phyloP scores from a whole-genome alignment of 2,797 vertebrate species.

The Sebastes wilsoni region DNA sequence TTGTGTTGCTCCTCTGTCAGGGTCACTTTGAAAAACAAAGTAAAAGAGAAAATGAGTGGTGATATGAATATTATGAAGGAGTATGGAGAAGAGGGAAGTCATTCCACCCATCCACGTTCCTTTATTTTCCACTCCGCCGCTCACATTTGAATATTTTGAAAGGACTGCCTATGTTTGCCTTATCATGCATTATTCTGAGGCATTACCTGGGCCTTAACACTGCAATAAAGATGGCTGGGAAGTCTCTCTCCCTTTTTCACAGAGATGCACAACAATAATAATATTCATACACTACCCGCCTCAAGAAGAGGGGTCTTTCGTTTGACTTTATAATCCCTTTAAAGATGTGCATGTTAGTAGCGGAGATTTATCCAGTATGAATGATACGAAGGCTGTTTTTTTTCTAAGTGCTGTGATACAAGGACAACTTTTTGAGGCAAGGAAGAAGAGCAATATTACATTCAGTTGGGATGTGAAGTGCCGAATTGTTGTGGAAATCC shows the following conservation, averaged over 20 bases:
- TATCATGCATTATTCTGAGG: conserved; percentile 86
- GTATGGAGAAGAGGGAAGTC: conserved; percentile 70
- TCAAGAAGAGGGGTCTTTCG: conserved; percentile 53
- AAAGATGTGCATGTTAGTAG: conserved; percentile 58
- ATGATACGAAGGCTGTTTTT: conserved; percentile 26
- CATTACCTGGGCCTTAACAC: conserved; percentile 79
- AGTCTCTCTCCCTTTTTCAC: conserved; percentile 70
- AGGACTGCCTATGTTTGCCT: conserved; percentile 85
- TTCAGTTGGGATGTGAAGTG: not conserved
- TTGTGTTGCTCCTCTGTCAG: conserved; percentile 35
- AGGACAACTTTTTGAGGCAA: conserved; percentile 22
- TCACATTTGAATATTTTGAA: conserved; percentile 85
- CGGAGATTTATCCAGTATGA: conserved; percentile 48
- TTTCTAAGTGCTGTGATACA: conserved; percentile 21
- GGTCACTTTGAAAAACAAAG: conserved; percentile 73
- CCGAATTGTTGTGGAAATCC: not conserved
- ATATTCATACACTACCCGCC: conserved; percentile 69
- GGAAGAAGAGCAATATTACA: not conserved
- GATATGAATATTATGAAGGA: conserved; percentile 74
- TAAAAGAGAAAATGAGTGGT: conserved; percentile 59
- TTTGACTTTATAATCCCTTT: conserved; percentile 71
- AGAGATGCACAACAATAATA: conserved; percentile 74
- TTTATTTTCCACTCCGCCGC: conserved; percentile 84
- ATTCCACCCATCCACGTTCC: conserved; percentile 76
- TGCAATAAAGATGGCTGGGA: conserved; percentile 79